Evolutionary conservation across 2,113 vertebrate genomes (phyloP).

Genomic region (Callopanchax toddi): DNA sequence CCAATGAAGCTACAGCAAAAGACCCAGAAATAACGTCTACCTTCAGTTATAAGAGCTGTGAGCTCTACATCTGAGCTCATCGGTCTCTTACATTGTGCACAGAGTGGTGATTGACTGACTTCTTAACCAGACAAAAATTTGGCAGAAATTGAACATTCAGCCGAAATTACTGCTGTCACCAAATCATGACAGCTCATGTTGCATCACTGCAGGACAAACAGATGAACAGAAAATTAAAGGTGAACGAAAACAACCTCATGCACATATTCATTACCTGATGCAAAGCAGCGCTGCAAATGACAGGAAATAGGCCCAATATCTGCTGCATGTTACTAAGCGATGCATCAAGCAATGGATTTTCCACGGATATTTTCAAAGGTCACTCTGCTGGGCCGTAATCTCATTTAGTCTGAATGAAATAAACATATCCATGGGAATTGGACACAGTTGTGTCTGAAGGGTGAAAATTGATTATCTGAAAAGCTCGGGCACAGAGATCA

Average conservation of each 20-base stretch:
- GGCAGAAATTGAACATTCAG: too few species aligned
- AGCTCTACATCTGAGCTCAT: too few species aligned
- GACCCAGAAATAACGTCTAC: too few species aligned
- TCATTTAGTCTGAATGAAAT: slow-evolving; percentile 76
- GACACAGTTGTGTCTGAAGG: slow-evolving; percentile 70
- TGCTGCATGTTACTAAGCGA: slow-evolving; percentile 31
- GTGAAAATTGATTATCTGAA: slow-evolving; percentile 71
- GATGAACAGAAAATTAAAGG: not conserved
- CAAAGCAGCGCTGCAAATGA: slow-evolving; percentile 11
- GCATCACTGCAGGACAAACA: slow-evolving; percentile 2
- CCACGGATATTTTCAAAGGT: slow-evolving; percentile 68
- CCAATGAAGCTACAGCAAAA: too few species aligned
- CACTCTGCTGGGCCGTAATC: slow-evolving; percentile 72
- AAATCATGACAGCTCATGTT: slow-evolving; percentile 16
- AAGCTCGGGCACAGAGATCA: slow-evolving; percentile 29
- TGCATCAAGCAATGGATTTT: slow-evolving; percentile 67
- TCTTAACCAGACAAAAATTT: too few species aligned
- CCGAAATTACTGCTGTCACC: not conserved
- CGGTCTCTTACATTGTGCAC: too few species aligned
- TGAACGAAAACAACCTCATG: not conserved
- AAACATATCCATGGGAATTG: slow-evolving; percentile 75
- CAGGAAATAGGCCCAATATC: not conserved
- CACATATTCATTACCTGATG: slow-evolving; percentile 18
- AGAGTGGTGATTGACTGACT: too few species aligned
- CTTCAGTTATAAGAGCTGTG: too few species aligned